These are phyloP conservation scores for Campopleginae sp. DNA, from an alignment of 2,888 invertebrate genomes.

Conservation along the genomic window DNA sequence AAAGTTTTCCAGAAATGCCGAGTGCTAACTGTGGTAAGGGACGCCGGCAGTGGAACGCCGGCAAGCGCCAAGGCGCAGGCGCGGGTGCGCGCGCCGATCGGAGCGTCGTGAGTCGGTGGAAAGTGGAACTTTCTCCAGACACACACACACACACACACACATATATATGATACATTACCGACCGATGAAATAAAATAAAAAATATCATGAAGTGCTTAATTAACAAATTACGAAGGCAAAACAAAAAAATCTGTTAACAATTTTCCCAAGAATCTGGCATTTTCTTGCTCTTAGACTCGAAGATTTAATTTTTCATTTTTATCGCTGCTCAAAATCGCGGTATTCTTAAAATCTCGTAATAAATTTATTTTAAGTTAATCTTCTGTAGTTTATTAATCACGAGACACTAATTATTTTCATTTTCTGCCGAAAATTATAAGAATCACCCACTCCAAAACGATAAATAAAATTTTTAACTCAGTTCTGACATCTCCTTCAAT, in stretches of 20 bases:
- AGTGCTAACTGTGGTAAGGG: slow-evolving; percentile 31
- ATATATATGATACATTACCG: neutral
- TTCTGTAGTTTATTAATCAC: neutral
- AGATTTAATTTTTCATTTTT: neutral
- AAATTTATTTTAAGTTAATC: neutral
- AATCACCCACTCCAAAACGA: slow-evolving; percentile 50
- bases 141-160: neutral
- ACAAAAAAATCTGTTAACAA: neutral
- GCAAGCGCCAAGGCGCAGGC: neutral
- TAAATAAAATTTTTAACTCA: slow-evolving; percentile 83
- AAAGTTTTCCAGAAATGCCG: neutral
- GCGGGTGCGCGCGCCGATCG: slow-evolving; percentile 1
- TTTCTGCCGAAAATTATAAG: neutral
- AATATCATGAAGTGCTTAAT: neutral
- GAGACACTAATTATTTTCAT: neutral
- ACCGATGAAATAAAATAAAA: neutral
- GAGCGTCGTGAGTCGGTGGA: slow-evolving; percentile 9
- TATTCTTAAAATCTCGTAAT: neutral
- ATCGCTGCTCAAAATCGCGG: neutral
- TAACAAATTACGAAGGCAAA: neutral
- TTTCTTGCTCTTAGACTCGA: neutral
- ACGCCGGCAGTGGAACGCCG: neutral
- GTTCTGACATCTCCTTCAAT: slow-evolving; percentile 82
- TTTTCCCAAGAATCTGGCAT: neutral
- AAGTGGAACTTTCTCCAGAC: neutral